Conservation (phyloP, 2,888 invertebrate genomes). For the Odontomyia ornata region DNA sequence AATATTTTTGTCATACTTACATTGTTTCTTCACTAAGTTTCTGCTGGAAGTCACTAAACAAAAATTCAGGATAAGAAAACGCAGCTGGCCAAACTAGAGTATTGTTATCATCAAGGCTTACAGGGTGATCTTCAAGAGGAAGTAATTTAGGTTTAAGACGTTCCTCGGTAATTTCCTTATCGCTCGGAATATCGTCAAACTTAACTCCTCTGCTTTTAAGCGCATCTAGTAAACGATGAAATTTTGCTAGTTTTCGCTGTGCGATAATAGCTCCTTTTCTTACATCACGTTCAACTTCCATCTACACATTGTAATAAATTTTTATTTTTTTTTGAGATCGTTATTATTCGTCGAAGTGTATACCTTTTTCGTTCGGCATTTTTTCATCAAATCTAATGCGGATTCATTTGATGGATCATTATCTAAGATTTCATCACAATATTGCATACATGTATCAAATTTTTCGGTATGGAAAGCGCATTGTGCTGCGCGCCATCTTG, state of each 20-base stretch:
- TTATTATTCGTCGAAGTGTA: too few relatives aligned
- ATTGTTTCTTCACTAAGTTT: constrained; percentile 78
- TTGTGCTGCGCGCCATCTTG: constrained; percentile 77
- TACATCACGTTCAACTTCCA: constrained; percentile 61
- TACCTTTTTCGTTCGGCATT: constrained; percentile 65
- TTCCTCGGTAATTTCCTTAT: constrained; percentile 61
- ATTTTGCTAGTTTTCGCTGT: constrained; percentile 63
- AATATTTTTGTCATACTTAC: constrained; percentile 61
- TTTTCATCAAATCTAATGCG: constrained; percentile 66
- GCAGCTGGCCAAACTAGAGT: constrained; percentile 86
- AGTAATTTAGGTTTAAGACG: constrained; percentile 73
- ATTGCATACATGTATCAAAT: constrained; percentile 75
- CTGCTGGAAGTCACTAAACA: constrained; percentile 87
- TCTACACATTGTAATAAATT: constrained; percentile 51
- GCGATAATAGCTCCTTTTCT: constrained; percentile 69
- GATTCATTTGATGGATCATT: constrained; percentile 68
- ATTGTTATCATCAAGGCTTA: constrained; percentile 68
- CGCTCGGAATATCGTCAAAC: constrained; percentile 67
- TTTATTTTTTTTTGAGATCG: neutral
- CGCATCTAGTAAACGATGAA: constrained; percentile 64
- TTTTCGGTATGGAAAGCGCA: constrained; percentile 74
- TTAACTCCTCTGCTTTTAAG: constrained; percentile 66
- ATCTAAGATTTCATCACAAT: constrained; percentile 75
- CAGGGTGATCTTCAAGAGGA: constrained; percentile 71
- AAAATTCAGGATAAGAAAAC: constrained; percentile 88